Base-by-base conservation (phyloP, 1,140 invertebrate species). In the Bombyx mandarina region DNA sequence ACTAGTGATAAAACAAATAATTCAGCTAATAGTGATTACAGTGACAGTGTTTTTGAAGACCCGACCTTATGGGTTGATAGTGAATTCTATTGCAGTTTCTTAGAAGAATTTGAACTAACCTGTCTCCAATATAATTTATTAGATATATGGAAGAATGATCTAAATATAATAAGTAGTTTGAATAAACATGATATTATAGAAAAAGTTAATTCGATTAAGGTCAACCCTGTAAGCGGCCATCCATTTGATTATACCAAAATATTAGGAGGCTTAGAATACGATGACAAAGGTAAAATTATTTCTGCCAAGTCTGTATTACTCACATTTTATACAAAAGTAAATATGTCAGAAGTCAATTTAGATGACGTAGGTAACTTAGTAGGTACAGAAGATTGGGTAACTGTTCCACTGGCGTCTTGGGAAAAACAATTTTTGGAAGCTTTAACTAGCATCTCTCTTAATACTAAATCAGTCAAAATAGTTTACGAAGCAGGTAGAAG, bases 331-430 rank as follows among this genome's bases (percentile, higher is more conserved):
- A 88, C 92, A 45, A 78, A 90, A 62, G 89, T 94, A 0, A 93
- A 94, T 82, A 93, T 93, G 82, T 89, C 91, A 1, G 79, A 86
- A 48, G 88, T 93, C 1, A 86, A 93, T 67, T 89, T 91, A 79
- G 86, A 91, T 69, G 89, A 91, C 73, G 84, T 89, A 51, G 92
- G 92, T 57, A 94, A 93, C 70, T 84, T 90, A 48, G 91, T 92
- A 9, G 93, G 93, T 57, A 94, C 93, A 43, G 91, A 92, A 69
- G 92, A 93, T 66, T 93, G 92, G 92, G 93, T 91, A n/a, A 91
- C 92, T 42, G 76, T 90, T 60, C 89, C 91, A 43, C 82, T 90
- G 56, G 74, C 91, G 7, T 76, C 89, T 51, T 94, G 93, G 94
- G 94, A 95, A 87, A 67, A 74, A 7, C 75, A 87, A 65, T 93